Base-by-base conservation (phyloP, 2,888 invertebrate species). In the Heliconius erato region DNA sequence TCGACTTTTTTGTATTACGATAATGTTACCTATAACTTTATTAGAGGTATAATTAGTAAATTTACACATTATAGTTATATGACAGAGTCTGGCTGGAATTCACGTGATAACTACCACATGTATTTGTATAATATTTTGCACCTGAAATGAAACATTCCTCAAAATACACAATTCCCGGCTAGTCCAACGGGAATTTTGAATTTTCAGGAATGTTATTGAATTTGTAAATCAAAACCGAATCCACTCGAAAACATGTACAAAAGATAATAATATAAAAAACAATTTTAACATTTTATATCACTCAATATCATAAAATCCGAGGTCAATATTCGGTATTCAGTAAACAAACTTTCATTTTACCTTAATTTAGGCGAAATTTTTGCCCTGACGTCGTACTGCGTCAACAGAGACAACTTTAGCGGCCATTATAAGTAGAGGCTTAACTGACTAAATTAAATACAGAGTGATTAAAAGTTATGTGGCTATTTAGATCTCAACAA, bases 401-500 rank as follows among this genome's bases (percentile, higher is more conserved):
- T 35, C 59, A 32, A n/a, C 19, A 40, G 28, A 28, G 74, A 54
- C 74, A 74, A 74, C 74, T 80, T 79, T 54, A 44, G 80, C 40
- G 74, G 68, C 74, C 67, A 80, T 59, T 74, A 59, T 74, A 74
- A 54, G 54, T 32, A 74, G 32, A 74, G 74, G 68, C n/a, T 59
- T 69, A 80, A 68, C 68, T 59, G 28, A 23, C 19, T 35, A 69
- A 68, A 76, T 80, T 74, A 80, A 67, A 80, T 76, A 40, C 74
- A 40, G 23, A 68, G 76, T 35, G 67, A 76, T 82, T 80, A 72
- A 82, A 82, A 77, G 76, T 80, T 82, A 82, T 77, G 77, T 67
- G 71, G 77, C 59, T 77, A 71, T 82, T 79, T 69, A 54, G 77
- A 82, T 77, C 77, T 77, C 23, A 67, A 74, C 49, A 12, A 74